Base-by-base conservation (phyloP, 2,888 invertebrate genomes). In the Himalopsyche kuldschensis region DNA sequence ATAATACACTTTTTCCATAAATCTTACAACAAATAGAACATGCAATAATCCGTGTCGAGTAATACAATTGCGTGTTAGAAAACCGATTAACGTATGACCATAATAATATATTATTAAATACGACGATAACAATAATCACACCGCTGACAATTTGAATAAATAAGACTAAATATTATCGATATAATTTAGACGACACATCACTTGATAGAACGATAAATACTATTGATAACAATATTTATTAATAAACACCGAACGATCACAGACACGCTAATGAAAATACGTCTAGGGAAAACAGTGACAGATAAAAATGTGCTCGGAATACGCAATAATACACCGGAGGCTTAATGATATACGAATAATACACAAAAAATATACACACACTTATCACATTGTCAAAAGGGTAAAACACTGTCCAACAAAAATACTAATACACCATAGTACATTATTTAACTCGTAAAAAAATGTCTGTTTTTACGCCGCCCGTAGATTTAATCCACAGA, bases 261-360 rank as follows among this genome's bases (percentile, higher is more conserved):
- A 84, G 81, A 84, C 82, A 84, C 84, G 82, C 82, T 69, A 84
- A 80, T 80, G 80, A 84, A 82, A 84, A 82, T 84, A 84, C 84
- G 84, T 84, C 84, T 84, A 63, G 77, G 32, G 82, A 82, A 82
- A 80, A 78, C 78, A 82, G 80, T 84, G 84, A 84, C 84, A 84
- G 84, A 82, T 84, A 84, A 84, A 84, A 84, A 84, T 82, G 84
- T 84, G 84, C 84, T 80, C 80, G 55, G 69, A 27, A 69, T 69
- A 69, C 69, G 69, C 69, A 69, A 69, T 69, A 69, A 30, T 69
- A 69, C 69, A 8, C 11, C 1, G 69, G 69, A 24, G 69, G 69
- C 30, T 11, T 69, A 30, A 6, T 69, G 69, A 69, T 69, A 69
- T 30, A 15, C 69, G 30, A 69, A 69, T 30, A 69, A 27, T 30